Conservation (phyloP, 2,888 invertebrate species). For the Limulus polyphemus region DNA sequence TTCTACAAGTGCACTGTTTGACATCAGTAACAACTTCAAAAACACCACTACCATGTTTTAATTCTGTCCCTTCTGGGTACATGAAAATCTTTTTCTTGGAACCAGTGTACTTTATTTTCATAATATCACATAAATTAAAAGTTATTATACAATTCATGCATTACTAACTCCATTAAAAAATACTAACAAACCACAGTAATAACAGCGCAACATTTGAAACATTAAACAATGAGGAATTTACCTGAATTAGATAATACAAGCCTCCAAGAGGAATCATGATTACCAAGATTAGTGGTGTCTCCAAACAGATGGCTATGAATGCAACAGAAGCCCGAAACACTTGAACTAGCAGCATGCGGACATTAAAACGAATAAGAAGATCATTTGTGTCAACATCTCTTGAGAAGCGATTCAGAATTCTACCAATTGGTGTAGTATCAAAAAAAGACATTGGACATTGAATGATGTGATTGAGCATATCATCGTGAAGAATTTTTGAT, state of each 20-base stretch:
- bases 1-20: no score
- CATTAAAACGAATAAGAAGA: conserved; percentile 25
- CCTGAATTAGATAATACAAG: conserved; percentile 35
- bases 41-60: no score
- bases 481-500: conserved; percentile 34
- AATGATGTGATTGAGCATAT: conserved; percentile 29
- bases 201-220: no score
- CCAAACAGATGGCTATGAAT: conserved; percentile 30
- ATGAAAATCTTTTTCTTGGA: no score
- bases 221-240: conserved; percentile 5
- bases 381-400: conserved; percentile 30
- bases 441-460: conserved; percentile 37
- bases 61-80: no score
- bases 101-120: no score
- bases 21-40: no score
- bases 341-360: conserved; percentile 24
- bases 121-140: no score
- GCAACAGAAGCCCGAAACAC: conserved; percentile 22
- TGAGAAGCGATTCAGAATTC: conserved; percentile 26
- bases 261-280: conserved; percentile 34
- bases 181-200: no score
- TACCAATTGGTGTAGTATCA: conserved; percentile 27
- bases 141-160: no score
- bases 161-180: no score
- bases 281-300: conserved; percentile 34